Conservation (phyloP, 2,797 vertebrate species). For the Macroramphosus scolopax region DNA sequence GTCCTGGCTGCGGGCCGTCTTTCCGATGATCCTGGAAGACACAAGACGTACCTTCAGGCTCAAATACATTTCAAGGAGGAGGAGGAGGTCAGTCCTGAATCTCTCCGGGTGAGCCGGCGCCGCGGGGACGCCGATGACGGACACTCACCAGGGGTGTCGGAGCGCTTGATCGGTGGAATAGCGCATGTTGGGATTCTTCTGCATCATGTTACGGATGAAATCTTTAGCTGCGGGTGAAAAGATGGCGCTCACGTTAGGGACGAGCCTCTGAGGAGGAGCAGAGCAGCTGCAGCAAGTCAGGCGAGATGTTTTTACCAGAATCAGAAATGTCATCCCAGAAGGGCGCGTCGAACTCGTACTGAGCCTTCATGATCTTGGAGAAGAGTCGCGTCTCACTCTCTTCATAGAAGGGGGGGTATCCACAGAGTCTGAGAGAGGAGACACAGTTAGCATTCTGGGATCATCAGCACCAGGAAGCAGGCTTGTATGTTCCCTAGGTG, state of each 20-base stretch:
- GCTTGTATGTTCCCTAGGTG: too few species aligned
- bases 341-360: conserved; percentile 96
- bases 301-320: conserved; percentile 80
- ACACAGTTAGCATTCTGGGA: too few species aligned
- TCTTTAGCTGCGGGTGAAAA: conserved; percentile 85
- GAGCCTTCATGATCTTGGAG: conserved; percentile 95
- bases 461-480: too few species aligned
- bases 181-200: conserved; percentile 88
- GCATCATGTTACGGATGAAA: conserved; percentile 92
- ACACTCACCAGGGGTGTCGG: conserved; percentile 90
- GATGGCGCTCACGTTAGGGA: not conserved
- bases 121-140: too few species aligned
- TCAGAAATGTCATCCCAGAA: conserved; percentile 98
- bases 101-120: too few species aligned
- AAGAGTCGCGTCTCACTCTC: conserved; percentile 93
- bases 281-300: not conserved
- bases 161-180: conserved; percentile 89
- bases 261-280: not conserved
- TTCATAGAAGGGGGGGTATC: conserved; percentile 97
- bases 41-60: not conserved
- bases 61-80: too few species aligned
- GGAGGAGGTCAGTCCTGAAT: conserved; percentile 7
- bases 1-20: conserved; percentile 90
- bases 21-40: conserved; percentile 88
- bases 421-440: conserved; percentile 83